Base-by-base conservation (phyloP, 2,888 invertebrate species). In the Idaea dimidiata region DNA sequence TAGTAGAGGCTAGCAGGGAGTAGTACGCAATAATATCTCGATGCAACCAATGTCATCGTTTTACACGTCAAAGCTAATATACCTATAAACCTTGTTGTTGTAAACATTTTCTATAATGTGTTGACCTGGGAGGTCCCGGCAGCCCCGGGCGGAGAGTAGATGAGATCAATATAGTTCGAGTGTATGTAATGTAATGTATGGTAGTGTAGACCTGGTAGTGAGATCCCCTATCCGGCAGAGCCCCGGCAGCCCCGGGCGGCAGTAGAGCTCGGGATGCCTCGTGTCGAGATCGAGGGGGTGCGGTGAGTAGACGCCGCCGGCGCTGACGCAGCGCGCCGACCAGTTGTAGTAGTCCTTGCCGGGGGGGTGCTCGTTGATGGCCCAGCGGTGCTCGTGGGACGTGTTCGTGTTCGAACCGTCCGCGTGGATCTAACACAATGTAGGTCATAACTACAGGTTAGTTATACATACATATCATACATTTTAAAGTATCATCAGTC, bases 301-400 rank as follows among this genome's bases (percentile, higher is more conserved):
- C 0, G 98, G 98, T 88, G 98, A 97, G 80, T 93, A 97, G 61
- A 90, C 79, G 0, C 79, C 81, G 6, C 97, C 97, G 0, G 97
- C 94, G 71, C 97, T 97, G 10, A 97, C 87, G 81, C 98, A 98
- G 54, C 98, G 91, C 57, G 93, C 95, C 32, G 96, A 96, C 98
- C 98, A 98, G 86, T 97, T 97, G 84, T 97, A 97, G 86, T 96
- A 98, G 87, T 98, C 98, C 66, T 94, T 94, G 17, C 97, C 97
- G 0, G 97, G 97, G 0, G 96, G 93, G 69, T 94, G 89, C 63
- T 95, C 95, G 81, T 98, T 97, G 17, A 98, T 93, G 14, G 96
- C 96, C 98, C 98, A 98, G 69, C 97, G 94, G 83, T 97, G 97
- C 14, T 93, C 93, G 57, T 91, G 93, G 0, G 96, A 95, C 82